A percentile compares a stretch with the other conserved stretches of the same genome.
Evolutionary conservation across 2,888 invertebrate genomes (phyloP).

Genomic region (Ennomos fuscantarius): DNA sequence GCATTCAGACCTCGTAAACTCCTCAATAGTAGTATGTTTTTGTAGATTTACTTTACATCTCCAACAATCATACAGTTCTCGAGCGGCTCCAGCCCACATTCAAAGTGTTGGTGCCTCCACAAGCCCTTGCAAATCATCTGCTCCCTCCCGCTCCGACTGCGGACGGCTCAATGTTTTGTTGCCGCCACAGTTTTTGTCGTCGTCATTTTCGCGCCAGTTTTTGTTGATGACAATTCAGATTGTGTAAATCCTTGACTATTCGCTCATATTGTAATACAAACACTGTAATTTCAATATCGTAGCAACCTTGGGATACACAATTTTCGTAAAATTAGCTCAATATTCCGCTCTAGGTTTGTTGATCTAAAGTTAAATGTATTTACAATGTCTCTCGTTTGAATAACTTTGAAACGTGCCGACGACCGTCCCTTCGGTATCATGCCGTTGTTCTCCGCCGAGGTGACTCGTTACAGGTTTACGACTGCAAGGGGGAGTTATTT

Average conservation of each 20-base stretch:
- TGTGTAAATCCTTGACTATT: conserved; percentile 12
- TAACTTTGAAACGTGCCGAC: neutral
- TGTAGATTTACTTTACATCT: too few relatives aligned
- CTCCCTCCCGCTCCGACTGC: neutral
- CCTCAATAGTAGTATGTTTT: too few relatives aligned
- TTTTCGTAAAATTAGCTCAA: conserved; percentile 1
- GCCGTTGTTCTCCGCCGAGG: too few relatives aligned
- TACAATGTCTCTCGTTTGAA: neutral
- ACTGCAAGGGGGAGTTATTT: too few relatives aligned
- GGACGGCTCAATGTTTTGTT: conserved; percentile 10
- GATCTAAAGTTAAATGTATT: conserved; percentile 2
- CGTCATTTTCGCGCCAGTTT: conserved; percentile 16
- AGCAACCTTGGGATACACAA: too few relatives aligned
- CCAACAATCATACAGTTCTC: too few relatives aligned
- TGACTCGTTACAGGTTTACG: too few relatives aligned
- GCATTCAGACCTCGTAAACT: too few relatives aligned
- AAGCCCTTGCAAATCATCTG: neutral
- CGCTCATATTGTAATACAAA: conserved; percentile 8
- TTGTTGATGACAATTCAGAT: conserved; percentile 22
- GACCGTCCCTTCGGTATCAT: neutral
- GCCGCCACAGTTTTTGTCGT: conserved; percentile 11
- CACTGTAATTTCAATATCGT: neutral
- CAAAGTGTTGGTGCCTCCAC: too few relatives aligned
- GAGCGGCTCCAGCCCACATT: too few relatives aligned
- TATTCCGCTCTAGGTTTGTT: neutral